Evolutionary conservation across 2,888 invertebrate species (phyloP).

Genomic region (Macrophya alboannulata): DNA sequence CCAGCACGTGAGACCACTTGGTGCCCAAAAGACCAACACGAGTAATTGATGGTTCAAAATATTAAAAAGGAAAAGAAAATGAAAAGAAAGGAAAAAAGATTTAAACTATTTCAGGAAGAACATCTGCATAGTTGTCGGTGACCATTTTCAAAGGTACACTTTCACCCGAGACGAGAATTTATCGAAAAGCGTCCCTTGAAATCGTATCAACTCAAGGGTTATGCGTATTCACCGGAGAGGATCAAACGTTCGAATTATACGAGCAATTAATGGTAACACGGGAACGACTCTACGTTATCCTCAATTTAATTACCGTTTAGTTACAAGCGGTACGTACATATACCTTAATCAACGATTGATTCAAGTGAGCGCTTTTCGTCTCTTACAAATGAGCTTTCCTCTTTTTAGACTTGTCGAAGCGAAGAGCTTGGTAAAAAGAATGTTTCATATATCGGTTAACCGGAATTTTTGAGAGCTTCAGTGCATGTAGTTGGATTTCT

Average conservation of each 20-base stretch:
- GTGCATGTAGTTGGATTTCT: neutral
- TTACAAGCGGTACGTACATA: conserved; percentile 30
- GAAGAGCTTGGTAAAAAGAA: neutral
- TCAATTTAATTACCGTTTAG: conserved; percentile 31
- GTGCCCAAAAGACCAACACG: neutral
- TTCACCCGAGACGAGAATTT: neutral
- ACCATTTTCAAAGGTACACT: neutral
- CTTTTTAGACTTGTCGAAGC: neutral
- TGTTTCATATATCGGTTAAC: neutral
- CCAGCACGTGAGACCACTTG: conserved; percentile 29
- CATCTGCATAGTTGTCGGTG: neutral
- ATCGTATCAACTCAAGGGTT: neutral
- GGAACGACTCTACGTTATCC: conserved; percentile 18
- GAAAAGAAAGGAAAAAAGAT: neutral
- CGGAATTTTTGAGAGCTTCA: neutral
- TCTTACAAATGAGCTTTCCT: neutral
- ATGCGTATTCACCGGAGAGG: neutral
- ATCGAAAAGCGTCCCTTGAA: neutral
- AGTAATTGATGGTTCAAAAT: conserved; percentile 5
- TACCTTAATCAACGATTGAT: conserved; percentile 28
- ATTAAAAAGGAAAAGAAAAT: neutral
- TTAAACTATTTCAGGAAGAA: neutral
- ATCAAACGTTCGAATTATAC: conserved; percentile 40
- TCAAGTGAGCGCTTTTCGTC: neutral
- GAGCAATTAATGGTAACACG: conserved; percentile 38